These are phyloP conservation scores for Scolopax rusticola DNA, from an alignment of 2,797 vertebrate genomes.

Conservation along the genomic window DNA sequence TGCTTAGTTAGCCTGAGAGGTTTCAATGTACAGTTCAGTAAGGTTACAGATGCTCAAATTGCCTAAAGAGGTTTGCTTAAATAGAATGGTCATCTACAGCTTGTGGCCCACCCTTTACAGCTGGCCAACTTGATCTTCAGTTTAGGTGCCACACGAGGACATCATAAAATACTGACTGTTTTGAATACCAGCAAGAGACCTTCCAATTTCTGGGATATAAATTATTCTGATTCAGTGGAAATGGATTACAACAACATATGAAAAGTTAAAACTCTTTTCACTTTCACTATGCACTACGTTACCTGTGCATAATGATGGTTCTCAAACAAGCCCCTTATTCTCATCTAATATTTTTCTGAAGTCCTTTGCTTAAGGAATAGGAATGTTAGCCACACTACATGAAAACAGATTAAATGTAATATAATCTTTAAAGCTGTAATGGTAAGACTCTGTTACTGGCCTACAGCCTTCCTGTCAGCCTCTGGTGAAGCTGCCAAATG, in stretches of 20 bases:
- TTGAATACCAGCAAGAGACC: not conserved
- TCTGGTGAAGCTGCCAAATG: not conserved
- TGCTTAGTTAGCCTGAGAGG: not conserved
- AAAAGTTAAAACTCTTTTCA: not conserved
- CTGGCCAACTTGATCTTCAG: not conserved
- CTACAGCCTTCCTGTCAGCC: not conserved
- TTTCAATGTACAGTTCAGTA: not conserved
- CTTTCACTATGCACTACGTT: not conserved
- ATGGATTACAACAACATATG: rapidly evolving
- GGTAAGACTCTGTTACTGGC: not conserved
- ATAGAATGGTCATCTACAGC: not conserved
- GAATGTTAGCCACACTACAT: not conserved
- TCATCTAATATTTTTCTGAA: not conserved
- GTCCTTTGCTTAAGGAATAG: not conserved
- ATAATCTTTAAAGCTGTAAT: not conserved
- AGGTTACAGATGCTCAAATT: not conserved
- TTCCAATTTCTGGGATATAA: not conserved
- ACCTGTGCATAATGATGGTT: not conserved
- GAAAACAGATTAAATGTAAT: not conserved
- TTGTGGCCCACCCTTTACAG: not conserved
- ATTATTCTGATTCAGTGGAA: not conserved
- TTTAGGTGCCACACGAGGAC: not conserved
- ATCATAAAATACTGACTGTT: not conserved
- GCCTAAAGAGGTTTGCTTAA: not conserved
- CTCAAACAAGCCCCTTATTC: not conserved